Base-by-base conservation (phyloP, 1,140 invertebrate species). In the Diploscapter pachys region DNA sequence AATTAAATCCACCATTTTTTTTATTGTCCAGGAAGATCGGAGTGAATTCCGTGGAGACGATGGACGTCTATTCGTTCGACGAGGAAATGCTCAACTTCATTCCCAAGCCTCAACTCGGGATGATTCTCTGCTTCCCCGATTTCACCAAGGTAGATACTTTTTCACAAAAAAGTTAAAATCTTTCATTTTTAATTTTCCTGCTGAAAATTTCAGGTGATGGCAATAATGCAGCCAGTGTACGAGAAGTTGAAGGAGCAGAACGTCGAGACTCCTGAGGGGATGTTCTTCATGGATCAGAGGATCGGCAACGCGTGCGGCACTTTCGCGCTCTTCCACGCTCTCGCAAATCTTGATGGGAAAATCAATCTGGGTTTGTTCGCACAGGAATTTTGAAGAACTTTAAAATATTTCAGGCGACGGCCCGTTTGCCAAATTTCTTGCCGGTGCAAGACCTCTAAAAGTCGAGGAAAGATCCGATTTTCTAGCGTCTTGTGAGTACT, bases 241-340 rank as follows among this genome's bases (percentile, higher is more conserved):
- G 71, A 78, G 63, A 62, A 79, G 59, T 50, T 74, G 9, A 66
- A 63, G 49, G 57, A 53, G 9, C 61, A 78, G 13, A 75, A 75
- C 5, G 73, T 62, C 61, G 65, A 5, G 8, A 61, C 63, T 5
- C 61, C 79, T 54, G 72, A 79, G 13, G 61, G 63, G 4, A 61
- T 79, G 2, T 79, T 79, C 59, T 78, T 79, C 55, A 73, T 72
- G 65, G 72, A 74, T 9, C 77, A 79, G 66, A 75, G 75, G 56
- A 75, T 79, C 65, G 13, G 8, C 3, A 79, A 79, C 50, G 71
- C 78, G 4, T 77, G 77, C 64, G 77, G 77, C 53, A 77, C 77
- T 3, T 77, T 78, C 51, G 74, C 77, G 4, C 70, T 78, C 55
- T 78, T 78, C 70, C 73, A 78, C 50, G 62, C 74, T 3, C 56